Evolutionary conservation across 2,888 invertebrate species (phyloP).

Genomic region (Athalia cordata): DNA sequence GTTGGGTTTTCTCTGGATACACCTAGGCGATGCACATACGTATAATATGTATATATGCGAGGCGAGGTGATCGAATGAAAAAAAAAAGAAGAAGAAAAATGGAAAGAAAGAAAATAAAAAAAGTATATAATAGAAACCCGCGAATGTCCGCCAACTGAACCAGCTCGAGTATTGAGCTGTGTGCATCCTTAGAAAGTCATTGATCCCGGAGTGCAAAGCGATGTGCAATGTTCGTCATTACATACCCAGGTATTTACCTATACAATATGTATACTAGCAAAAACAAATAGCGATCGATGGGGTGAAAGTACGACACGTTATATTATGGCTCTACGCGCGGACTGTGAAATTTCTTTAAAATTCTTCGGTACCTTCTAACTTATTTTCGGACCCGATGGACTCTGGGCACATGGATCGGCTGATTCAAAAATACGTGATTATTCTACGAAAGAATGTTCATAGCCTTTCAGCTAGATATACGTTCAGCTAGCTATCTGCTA

Average conservation of each 20-base stretch:
- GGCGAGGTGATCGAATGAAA: too few species aligned
- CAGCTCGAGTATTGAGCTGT: neutral
- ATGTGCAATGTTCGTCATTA: too few species aligned
- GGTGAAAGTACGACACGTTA: neutral
- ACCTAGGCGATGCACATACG: too few species aligned
- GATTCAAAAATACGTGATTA: neutral
- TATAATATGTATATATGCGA: too few species aligned
- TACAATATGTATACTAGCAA: too few species aligned
- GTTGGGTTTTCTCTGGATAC: neutral
- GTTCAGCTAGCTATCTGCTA: too few species aligned
- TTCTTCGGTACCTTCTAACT: neutral
- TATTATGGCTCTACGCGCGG: neutral
- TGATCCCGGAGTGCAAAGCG: neutral
- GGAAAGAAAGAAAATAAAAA: slow-evolving; percentile 8
- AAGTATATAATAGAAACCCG: slow-evolving; percentile 6
- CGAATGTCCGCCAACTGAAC: neutral
- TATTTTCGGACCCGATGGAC: neutral
- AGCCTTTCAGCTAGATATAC: too few species aligned
- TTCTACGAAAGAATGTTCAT: neutral
- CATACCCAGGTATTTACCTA: too few species aligned
- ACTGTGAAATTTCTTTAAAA: neutral
- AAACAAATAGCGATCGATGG: too few species aligned
- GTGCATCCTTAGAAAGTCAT: slow-evolving; percentile 23
- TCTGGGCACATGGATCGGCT: neutral
- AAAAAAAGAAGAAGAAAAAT: too few species aligned